A percentile compares a stretch with the other conserved stretches of the same genome.
Conservation (phyloP, 1,140 invertebrate genomes). For the Drosophila lacertosa region DNA sequence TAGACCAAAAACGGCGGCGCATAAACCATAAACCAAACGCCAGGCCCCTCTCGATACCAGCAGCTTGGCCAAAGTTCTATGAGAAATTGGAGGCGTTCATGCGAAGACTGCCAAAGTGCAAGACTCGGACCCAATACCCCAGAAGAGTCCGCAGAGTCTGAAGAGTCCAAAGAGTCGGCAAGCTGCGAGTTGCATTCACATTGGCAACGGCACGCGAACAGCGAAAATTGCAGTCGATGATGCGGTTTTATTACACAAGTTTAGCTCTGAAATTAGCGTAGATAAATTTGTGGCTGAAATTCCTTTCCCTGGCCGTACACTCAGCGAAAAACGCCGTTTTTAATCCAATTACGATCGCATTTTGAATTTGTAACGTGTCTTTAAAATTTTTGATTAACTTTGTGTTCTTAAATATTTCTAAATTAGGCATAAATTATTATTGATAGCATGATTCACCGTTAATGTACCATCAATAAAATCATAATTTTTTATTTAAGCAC, state of each 20-base stretch:
- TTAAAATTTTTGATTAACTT: no score
- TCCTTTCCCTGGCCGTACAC: conserved; percentile 58
- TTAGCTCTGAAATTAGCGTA: conserved; percentile 76
- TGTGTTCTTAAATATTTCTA: no score
- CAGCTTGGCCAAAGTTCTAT: conserved; percentile 42
- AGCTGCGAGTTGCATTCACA: conserved; percentile 37
- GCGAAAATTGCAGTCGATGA: conserved; percentile 64
- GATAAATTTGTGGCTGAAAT: conserved; percentile 76
- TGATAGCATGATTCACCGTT: no score
- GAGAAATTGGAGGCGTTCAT: conserved; percentile 69
- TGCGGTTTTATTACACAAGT: conserved; percentile 72
- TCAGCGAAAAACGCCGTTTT: no score
- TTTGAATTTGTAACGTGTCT: no score
- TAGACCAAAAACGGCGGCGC: conserved; percentile 81
- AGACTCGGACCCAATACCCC: not conserved
- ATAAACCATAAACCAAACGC: conserved; percentile 82
- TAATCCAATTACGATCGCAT: no score
- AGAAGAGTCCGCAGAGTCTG: not conserved
- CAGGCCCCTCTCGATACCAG: conserved; percentile 16
- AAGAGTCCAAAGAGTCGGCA: no score
- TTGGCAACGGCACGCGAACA: conserved; percentile 71
- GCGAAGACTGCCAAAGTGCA: conserved; percentile 45
- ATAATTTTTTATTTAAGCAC: no score
- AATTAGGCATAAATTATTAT: no score
- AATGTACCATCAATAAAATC: no score